Base-by-base conservation (phyloP, 2,888 invertebrate genomes). In the Lacanobia wlatinum region DNA sequence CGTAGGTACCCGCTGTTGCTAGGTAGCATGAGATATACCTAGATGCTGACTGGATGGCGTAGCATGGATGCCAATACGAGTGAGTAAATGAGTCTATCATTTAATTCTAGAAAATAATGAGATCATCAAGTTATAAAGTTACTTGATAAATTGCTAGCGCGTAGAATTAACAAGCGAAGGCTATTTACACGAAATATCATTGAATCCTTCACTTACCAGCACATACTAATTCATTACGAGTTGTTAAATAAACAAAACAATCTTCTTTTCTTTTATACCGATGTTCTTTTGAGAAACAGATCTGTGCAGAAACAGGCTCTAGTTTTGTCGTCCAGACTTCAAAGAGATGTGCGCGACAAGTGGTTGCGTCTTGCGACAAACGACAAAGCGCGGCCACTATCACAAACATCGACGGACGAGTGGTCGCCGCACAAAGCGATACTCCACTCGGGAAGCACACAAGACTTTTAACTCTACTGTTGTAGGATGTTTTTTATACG, bases 331-430 rank as follows among this genome's bases (percentile, higher is more conserved):
- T 66, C 55, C 5, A 55, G 43, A 76, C n/a, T 48, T 72, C 76
- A 81, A 80, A 76, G 62, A 59, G 28, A 34, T 55, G 21, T 21
- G 43, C 38, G 46, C 72, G 72, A 72, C 81, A 76, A 80, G 76
- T 76, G 72, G 72, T 72, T 34, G 61, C 65, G 34, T 59, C 71
- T 72, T 28, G 59, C 52, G 40, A 72, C 71, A 62, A 56, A 73
- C 46, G 46, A 72, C 71, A 70, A 68, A 73, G 60, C 70, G 67
- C 58, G 28, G 50, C 28, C 21, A 40, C 60, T 75, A 76, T 80
- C 65, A 80, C 70, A 78, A 80, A 74, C 83, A 75, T 71, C 70
- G 70, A 64, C 46, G 56, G 38, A 23, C 52, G 50, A 78, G 67
- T 59, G 67, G 52, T 61, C 34, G 56, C 59, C 12, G 61, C 18